Evolutionary conservation across 1,140 invertebrate genomes (phyloP), one percentile per base, ranked within the genome.

Genomic region (Yoshiicerus persimilis): DNA sequence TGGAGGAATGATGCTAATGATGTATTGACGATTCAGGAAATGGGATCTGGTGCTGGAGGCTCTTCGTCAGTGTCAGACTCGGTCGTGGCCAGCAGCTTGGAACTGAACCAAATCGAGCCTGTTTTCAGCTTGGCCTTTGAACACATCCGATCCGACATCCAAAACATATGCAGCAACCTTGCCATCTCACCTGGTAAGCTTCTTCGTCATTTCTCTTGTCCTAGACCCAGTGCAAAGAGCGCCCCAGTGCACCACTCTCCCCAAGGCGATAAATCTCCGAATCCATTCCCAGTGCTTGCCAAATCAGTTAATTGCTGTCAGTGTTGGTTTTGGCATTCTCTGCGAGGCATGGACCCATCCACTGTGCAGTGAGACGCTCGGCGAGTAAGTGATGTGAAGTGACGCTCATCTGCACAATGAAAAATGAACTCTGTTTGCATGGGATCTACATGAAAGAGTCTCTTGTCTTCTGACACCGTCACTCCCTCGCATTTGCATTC

Each of bases 61-160:
- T 56, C 83, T 83, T 39, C 77, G 34, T 23, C 62, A 8, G 25
- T 84, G 41, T 47, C 87, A 83, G 10, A 36, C 20, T 39, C 23
- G 20, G 66, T 13, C 11, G 36, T 87, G 25, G 56, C 66, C 16
- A 88, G 66, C 32, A 36, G 66, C 23, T 88, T 90, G 66, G 89
- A 90, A 77, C 84, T 90, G 8, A 88, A 90, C 30, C 89, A 95
- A 91, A 96, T 97, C 89, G 96, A 97, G 92, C 96, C 96, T 9
- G 96, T 97, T 20, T 94, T 97, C 27, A 96, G 95, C 86, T 93
- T 97, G 91, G 96, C 96, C 8, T 96, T 97, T 90, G 96, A 97
- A 91, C 96, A 97, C 91, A 95, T 96, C 87, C 95, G 96, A 88
- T 95, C 96, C 90, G 96, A 97, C 92, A 96, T 97, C 39, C 95